A percentile compares a stretch with the other conserved stretches of the same genome.
Evolutionary conservation across 2,888 invertebrate genomes (phyloP).

Genomic region (Lasioglossum calceatum): DNA sequence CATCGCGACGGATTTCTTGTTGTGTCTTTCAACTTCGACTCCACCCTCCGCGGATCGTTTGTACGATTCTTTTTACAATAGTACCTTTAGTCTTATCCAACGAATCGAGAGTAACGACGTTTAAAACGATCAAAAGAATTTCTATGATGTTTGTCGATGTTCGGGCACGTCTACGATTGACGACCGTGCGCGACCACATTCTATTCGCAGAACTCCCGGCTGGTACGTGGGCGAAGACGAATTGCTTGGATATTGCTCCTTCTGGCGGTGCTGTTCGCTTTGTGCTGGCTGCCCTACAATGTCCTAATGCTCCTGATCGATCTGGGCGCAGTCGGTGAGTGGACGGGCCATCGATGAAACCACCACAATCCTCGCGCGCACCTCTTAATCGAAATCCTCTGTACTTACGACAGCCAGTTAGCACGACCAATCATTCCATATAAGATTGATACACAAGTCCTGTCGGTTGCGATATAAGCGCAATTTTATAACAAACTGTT

Average conservation of each 20-base stretch:
- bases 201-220: slow-evolving; percentile 86
- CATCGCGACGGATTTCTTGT: not conserved
- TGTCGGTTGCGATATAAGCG: not conserved
- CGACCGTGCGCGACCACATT: slow-evolving; percentile 4
- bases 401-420: not conserved
- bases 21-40: not conserved
- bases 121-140: slow-evolving; percentile 26
- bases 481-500: not conserved
- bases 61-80: too few species aligned
- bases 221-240: slow-evolving; percentile 89
- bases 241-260: slow-evolving; percentile 91
- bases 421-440: not conserved
- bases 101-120: not conserved
- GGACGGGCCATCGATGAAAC: slow-evolving; percentile 8
- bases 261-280: slow-evolving; percentile 90
- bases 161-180: slow-evolving; percentile 12
- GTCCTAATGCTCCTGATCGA: slow-evolving; percentile 89
- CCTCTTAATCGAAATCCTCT: slow-evolving; percentile 35
- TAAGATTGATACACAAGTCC: not conserved
- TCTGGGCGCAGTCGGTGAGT: slow-evolving; percentile 84
- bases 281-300: slow-evolving; percentile 93
- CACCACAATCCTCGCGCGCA: not conserved
- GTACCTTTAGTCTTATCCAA: not conserved
- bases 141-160: slow-evolving; percentile 30
- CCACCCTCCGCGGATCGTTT: not conserved